A percentile compares a stretch with the other conserved stretches of the same genome.
phyloP scores from a whole-genome alignment of 1,140 invertebrate genomes.

The Drosophila prosaltans region DNA sequence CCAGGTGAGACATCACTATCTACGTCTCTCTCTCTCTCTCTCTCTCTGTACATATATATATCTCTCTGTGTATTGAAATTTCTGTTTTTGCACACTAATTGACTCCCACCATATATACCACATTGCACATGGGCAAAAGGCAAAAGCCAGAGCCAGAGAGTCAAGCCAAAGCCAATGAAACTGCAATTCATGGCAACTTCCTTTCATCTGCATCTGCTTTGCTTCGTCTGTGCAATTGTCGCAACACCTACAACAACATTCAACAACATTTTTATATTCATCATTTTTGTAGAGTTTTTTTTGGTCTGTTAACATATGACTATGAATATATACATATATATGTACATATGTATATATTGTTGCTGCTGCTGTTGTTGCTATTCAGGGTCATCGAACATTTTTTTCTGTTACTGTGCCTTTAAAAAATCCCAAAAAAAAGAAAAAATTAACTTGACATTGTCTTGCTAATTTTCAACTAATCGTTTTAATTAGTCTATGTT shows the following conservation, averaged over 20 bases:
- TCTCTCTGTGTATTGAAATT: constrained; percentile 37
- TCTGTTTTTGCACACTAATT: constrained; percentile 67
- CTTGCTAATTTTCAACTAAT: constrained; percentile 66
- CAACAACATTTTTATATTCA: constrained; percentile 22
- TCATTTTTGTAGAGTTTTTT: constrained; percentile 19
- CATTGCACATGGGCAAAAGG: neutral
- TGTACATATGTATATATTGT: neutral
- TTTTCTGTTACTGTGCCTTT: constrained; percentile 14
- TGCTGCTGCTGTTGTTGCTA: neutral
- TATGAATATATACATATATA: neutral
- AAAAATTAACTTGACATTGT: constrained; percentile 61
- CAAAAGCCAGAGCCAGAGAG: constrained; percentile 14
- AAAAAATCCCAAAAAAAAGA: neutral
- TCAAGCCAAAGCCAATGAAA: constrained; percentile 35
- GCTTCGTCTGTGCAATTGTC: constrained; percentile 43
- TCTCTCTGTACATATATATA: neutral
- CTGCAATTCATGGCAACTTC: constrained; percentile 69
- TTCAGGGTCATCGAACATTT: constrained; percentile 9
- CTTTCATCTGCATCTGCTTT: constrained; percentile 49
- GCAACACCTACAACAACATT: constrained; percentile 55
- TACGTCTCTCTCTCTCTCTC: constrained; percentile 2
- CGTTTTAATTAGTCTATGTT: constrained; percentile 60
- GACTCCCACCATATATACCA: constrained; percentile 63
- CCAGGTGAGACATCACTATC: constrained; percentile 20
- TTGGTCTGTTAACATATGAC: neutral